Base-by-base conservation (phyloP, 2,797 vertebrate species). In the Crenichthys baileyi region DNA sequence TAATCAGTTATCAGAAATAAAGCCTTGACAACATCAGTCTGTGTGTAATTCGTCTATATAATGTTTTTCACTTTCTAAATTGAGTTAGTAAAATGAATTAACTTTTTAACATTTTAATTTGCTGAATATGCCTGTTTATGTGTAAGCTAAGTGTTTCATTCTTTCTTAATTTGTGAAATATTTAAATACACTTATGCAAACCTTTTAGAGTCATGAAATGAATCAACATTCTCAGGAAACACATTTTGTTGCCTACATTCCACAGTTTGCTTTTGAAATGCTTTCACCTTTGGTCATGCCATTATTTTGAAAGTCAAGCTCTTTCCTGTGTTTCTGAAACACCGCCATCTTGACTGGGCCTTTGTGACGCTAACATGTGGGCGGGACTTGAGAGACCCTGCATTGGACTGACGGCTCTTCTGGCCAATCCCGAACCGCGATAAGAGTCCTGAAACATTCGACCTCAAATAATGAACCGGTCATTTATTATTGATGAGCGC, bases 401-500 rank as follows among this genome's bases (percentile, higher is more conserved):
- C 8, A 0, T 13, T 51, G 65, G 88, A 94, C 76, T 82, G 93
- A 89, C 78, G 77, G 53, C 9, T 5, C 0, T 0, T 11, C 7
- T 60, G 70, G 61, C 93, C 61, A 93, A 93, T 93, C 76, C 12
- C 5, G 7, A 71, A 58, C 71, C 73, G 60, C 71, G 60, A 75
- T 11, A 77, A 44, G 11, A 22, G 71, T 73, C 56, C 78, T 89
- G 60, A 91, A 91, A 87, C 83, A 55, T 84, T 87, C 82, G 70
- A 48, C 50, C 77, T 92, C 63, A 85, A 92, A 92, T 82, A 83
- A 83, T 89, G 81, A 89, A 73, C 77, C 82, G 70, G 53, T 73
- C 53, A 74, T 95, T 81, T 72, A 93, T 94, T 90, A 95, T 95
- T 92, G 65, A 96, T 90, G 39, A 88, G 60, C 72, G 11, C 85